Conservation (phyloP, 1,140 invertebrate genomes). For the Lordiphosa clarofinis region DNA sequence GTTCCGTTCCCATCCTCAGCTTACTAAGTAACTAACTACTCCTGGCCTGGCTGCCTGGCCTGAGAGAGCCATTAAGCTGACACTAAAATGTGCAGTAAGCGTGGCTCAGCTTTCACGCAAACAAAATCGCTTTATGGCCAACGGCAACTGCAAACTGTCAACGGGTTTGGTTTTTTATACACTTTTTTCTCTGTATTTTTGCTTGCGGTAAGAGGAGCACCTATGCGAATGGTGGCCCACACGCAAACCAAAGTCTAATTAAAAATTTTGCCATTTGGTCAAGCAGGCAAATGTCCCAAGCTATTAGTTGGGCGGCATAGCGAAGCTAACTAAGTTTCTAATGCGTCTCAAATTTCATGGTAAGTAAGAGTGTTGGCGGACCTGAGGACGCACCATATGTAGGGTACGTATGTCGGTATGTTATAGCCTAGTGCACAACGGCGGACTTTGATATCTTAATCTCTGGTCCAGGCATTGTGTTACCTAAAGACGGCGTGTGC, state of each 20-base stretch:
- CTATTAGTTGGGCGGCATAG: slow-evolving; percentile 63
- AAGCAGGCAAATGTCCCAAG: slow-evolving; percentile 63
- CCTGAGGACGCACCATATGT: slow-evolving; percentile 1
- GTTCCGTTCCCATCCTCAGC: slow-evolving; percentile 42
- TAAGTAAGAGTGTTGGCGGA: slow-evolving; percentile 56
- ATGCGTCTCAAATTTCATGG: slow-evolving; percentile 52
- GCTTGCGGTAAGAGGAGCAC: slow-evolving; percentile 28
- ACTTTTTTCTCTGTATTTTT: slow-evolving; percentile 10
- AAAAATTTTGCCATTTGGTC: slow-evolving; percentile 43
- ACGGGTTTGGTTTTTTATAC: slow-evolving; percentile 39
- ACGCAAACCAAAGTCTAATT: slow-evolving; percentile 71
- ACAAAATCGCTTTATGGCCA: slow-evolving; percentile 72
- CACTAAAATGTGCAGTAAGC: slow-evolving; percentile 76
- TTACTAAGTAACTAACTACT: slow-evolving; percentile 1
- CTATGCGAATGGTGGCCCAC: slow-evolving; percentile 48
- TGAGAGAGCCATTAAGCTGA: slow-evolving; percentile 68
- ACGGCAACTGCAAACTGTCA: slow-evolving; percentile 63
- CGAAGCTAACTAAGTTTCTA: slow-evolving; percentile 48
- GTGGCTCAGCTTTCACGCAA: slow-evolving; percentile 76
- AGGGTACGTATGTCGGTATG: slow-evolving; percentile 44
- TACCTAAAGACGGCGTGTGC: slow-evolving; percentile 64
- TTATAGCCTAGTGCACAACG: slow-evolving; percentile 62
- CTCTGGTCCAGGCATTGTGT: slow-evolving; percentile 59
- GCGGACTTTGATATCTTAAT: slow-evolving; percentile 76
- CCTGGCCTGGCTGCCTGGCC: slow-evolving; percentile 14